Evolutionary conservation across 2,797 vertebrate species (phyloP), one percentile per base, ranked within the genome.

Genomic region (Taenioides sp.): DNA sequence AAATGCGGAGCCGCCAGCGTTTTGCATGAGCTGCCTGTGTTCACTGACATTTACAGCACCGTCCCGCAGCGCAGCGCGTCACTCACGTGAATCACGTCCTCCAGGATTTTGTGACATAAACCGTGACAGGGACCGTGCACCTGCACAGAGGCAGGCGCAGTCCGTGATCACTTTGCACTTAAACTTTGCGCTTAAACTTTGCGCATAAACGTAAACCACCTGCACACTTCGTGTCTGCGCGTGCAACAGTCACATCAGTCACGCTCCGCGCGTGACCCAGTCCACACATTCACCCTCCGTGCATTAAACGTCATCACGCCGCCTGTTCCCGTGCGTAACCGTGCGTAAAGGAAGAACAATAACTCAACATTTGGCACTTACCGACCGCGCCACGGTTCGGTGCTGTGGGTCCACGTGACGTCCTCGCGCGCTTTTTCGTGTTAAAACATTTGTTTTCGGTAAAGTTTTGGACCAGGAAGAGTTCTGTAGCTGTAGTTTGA

Each of bases 401-500:
- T 23, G 57, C 54, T 5, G 57, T 68, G 49, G 65, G 0, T 23
- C 55, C 23, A 27, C 12, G 34, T 43, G 47, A 50, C 50, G 6
- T 84, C 80, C 60, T 62, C 67, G 18, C 71, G 74, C 54, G 68
- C 71, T 60, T 0, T 23, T 66, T 77, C 64, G n/a, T 10, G 23
- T 3, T 23, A 0, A 20, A n/a, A 27, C 18, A 28, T 74, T 79
- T 75, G 52, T 71, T 69, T 84, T 76, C 12, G 50, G 28, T 52
- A 27, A 73, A 62, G 28, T 68, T 50, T 82, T n/a, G 58, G 74
- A 80, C 65, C 75, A 72, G 83, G 82, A 83, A 84, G 80, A 71
- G 55, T 73, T 79, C 59, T 74, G 50, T 55, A 22, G 73, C 11
- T 67, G 76, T 73, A 66, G 77, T 69, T 67, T n/a, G 74, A 52